Evolutionary conservation across 2,113 vertebrate genomes (phyloP).

Genomic region (Bubalus kerabau): DNA sequence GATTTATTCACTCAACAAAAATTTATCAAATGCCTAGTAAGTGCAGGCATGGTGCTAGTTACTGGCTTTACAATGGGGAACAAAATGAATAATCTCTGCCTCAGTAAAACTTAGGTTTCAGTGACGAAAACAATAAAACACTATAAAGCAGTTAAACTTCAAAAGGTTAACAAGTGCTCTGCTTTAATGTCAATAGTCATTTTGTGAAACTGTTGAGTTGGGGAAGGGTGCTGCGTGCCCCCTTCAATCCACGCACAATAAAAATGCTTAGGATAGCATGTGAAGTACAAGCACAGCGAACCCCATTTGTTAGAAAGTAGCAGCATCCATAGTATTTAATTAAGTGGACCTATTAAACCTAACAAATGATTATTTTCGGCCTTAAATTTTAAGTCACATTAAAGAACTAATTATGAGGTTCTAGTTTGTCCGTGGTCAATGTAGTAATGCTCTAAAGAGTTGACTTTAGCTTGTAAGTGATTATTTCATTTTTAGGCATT

Average conservation of each 20-base stretch:
- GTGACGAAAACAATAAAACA: background rate
- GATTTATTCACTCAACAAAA: constrained; percentile 3
- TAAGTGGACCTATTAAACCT: background rate
- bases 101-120: background rate
- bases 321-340: background rate
- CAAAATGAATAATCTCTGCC: background rate
- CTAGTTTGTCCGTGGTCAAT: background rate
- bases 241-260: background rate
- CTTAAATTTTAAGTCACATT: background rate
- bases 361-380: background rate
- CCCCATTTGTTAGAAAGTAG: background rate
- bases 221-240: background rate
- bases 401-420: background rate
- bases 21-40: background rate
- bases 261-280: background rate
- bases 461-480: constrained; percentile 7
- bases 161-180: background rate
- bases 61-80: background rate
- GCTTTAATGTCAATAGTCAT: background rate
- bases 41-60: background rate
- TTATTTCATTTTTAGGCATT: constrained; percentile 79
- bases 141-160: constrained; percentile 11
- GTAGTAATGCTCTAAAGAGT: background rate
- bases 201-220: background rate
- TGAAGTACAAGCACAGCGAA: background rate